These are phyloP conservation scores for Caracal caracal DNA, from an alignment of 2,113 vertebrate genomes.

Conservation along the genomic window DNA sequence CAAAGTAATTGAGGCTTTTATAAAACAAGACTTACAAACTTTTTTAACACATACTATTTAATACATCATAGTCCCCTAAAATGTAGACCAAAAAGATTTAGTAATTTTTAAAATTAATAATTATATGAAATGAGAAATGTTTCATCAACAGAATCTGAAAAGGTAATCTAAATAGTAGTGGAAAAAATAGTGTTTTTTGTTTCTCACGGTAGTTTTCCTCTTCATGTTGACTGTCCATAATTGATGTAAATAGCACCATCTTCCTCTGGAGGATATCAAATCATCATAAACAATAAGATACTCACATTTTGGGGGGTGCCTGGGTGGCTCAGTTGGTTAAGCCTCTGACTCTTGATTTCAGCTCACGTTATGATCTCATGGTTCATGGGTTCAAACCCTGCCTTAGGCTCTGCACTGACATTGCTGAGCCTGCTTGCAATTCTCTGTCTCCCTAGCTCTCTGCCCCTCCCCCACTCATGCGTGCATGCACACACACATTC, in stretches of 20 bases:
- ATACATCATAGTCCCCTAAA: background rate
- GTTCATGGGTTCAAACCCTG: no score
- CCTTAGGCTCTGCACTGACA: no score
- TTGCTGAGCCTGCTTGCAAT: no score
- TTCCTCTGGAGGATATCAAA: background rate
- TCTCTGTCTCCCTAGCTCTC: no score
- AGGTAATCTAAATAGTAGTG: background rate
- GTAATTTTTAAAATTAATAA: background rate
- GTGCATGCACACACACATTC: no score
- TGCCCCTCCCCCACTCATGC: no score
- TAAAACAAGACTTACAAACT: conserved; percentile 27
- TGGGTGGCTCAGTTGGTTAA: no score
- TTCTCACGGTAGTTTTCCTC: background rate
- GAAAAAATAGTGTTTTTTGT: background rate
- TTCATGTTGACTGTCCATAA: background rate
- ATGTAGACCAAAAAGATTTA: background rate
- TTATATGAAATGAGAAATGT: background rate
- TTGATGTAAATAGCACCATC: background rate
- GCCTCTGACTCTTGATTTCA: no score
- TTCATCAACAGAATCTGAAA: background rate
- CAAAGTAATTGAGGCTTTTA: conserved; percentile 47
- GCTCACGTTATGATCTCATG: no score
- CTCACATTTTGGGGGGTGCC: background rate
- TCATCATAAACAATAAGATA: background rate
- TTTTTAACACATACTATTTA: background rate